A percentile compares a stretch with the other conserved stretches of the same genome.
Conservation (phyloP, 2,797 vertebrate genomes). For the Enteromius afrohamiltoni region DNA sequence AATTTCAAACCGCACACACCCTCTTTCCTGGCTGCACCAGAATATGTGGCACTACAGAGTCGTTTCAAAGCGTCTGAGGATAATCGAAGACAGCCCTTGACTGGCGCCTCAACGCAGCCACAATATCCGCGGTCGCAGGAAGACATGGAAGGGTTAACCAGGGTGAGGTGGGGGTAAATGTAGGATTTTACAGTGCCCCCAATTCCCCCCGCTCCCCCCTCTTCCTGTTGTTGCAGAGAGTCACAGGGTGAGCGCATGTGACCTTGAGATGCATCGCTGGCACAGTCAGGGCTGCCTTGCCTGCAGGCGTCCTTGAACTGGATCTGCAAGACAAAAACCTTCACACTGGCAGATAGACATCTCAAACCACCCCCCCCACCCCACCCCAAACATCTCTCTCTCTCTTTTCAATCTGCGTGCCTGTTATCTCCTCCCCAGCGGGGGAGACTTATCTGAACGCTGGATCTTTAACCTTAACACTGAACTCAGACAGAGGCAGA, state of each 20-base stretch:
- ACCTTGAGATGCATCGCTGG: constrained; percentile 95
- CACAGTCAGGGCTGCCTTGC: constrained; percentile 93
- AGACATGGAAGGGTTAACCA: constrained; percentile 64
- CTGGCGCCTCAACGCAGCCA: constrained; percentile 64
- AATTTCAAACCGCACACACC: constrained; percentile 40
- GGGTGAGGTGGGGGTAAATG: constrained; percentile 71
- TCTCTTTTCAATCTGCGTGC: constrained; percentile 72
- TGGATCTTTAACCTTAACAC: constrained; percentile 91
- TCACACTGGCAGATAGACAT: constrained; percentile 96
- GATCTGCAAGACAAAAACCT: constrained; percentile 99
- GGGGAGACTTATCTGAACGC: constrained; percentile 90
- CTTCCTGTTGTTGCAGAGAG: constrained; percentile 88
- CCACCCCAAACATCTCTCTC: constrained; percentile 6
- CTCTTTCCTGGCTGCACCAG: background rate
- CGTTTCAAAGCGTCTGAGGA: constrained; percentile 91
- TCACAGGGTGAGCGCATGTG: constrained; percentile 94
- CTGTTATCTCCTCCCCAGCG: constrained; percentile 73
- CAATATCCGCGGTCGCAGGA: constrained; percentile 15
- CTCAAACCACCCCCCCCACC: constrained; percentile 77
- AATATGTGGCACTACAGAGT: constrained; percentile 87
- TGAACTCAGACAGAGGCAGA: constrained; percentile 74
- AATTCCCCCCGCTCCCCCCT: constrained; percentile 60
- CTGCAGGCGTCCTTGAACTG: constrained; percentile 99
- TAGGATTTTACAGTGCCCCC: constrained; percentile 77
- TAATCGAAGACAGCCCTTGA: constrained; percentile 84